Evolutionary conservation across 2,888 invertebrate genomes (phyloP).

Genomic region (Chalcis sispes): DNA sequence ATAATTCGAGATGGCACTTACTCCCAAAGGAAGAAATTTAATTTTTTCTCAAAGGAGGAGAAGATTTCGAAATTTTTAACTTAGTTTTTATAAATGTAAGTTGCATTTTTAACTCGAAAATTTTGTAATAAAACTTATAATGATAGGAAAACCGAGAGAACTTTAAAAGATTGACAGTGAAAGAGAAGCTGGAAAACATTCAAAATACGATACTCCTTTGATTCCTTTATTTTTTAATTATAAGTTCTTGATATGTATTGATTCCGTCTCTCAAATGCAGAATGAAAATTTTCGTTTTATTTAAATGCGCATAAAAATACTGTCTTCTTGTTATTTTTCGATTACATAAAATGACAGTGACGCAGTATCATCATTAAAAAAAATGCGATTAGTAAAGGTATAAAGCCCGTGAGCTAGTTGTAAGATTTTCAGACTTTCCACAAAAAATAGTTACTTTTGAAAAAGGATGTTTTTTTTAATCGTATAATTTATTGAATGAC

Average conservation of each 20-base stretch:
- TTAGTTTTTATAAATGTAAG: constrained; percentile 44
- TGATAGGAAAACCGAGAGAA: constrained; percentile 23
- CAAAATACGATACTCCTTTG: constrained; percentile 51
- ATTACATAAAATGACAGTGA: constrained; percentile 34
- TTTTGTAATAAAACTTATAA: constrained; percentile 47
- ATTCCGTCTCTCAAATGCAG: constrained; percentile 51
- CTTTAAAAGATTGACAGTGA: constrained; percentile 43
- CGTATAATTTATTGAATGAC: constrained; percentile 16
- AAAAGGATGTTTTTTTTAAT: constrained; percentile 40
- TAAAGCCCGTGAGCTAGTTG: constrained; percentile 33
- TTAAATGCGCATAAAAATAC: constrained; percentile 43
- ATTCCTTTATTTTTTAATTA: constrained; percentile 44
- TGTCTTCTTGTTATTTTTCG: constrained; percentile 49
- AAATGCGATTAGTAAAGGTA: constrained; percentile 32
- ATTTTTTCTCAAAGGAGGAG: constrained; percentile 29
- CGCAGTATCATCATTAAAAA: constrained; percentile 38
- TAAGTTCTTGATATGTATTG: constrained; percentile 49
- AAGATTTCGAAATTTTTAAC: constrained; percentile 40
- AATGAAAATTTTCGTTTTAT: constrained; percentile 36
- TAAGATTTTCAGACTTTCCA: constrained; percentile 50
- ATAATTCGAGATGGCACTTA: neutral
- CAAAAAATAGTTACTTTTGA: constrained; percentile 45
- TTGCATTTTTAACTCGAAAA: constrained; percentile 60
- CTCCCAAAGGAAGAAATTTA: constrained; percentile 15
- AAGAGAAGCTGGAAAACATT: constrained; percentile 35